A percentile compares a stretch with the other conserved stretches of the same genome.
Evolutionary conservation across 2,113 vertebrate species (phyloP).

Genomic region (Taxidea taxus): DNA sequence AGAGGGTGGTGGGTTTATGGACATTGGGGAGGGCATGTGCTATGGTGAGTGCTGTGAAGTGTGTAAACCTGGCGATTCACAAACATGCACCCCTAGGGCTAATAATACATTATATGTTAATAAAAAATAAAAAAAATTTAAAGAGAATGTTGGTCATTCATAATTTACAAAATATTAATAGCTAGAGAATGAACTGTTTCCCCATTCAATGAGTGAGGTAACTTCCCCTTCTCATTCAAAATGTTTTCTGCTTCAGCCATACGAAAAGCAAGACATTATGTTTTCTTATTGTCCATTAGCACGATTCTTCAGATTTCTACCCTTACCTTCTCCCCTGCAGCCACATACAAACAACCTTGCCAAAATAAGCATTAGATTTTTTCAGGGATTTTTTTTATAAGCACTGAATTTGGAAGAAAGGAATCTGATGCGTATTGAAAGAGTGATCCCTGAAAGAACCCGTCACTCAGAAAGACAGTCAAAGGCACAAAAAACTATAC

Average conservation of each 20-base stretch:
- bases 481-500: background rate
- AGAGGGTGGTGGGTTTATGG: too few species aligned
- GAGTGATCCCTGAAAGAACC: background rate
- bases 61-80: too few species aligned
- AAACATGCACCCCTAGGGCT: too few species aligned
- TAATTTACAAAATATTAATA: background rate
- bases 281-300: background rate
- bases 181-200: background rate
- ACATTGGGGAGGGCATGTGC: too few species aligned
- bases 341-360: background rate
- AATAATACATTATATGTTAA: too few species aligned
- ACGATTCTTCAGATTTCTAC: background rate
- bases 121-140: too few species aligned
- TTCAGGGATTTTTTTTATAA: background rate
- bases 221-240: background rate
- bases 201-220: background rate
- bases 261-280: conserved; percentile 1
- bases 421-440: background rate
- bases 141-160: background rate
- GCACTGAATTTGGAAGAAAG: background rate
- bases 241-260: background rate
- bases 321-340: background rate
- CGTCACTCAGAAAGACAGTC: background rate
- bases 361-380: background rate
- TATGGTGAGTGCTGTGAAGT: too few species aligned